A percentile compares a stretch with the other conserved stretches of the same genome.
Conservation (phyloP, 1,140 invertebrate species). For the Drosophila ananassae region DNA sequence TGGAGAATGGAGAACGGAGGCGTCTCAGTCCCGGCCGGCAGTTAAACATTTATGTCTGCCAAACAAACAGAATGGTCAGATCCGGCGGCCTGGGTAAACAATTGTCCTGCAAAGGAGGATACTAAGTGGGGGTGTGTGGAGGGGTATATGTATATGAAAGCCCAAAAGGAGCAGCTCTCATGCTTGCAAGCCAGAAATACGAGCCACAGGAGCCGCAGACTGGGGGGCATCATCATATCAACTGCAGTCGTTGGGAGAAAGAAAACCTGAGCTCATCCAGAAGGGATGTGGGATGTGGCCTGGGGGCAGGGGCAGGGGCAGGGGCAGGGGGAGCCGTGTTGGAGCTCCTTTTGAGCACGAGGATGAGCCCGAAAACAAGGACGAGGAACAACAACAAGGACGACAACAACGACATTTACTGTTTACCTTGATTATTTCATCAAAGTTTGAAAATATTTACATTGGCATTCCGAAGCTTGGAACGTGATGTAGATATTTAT, state of each 20-base stretch:
- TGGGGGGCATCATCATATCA: neutral
- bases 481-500: slow-evolving; percentile 82
- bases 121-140: slow-evolving; percentile 7
- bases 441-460: slow-evolving; percentile 82
- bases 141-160: neutral
- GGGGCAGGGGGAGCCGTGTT: slow-evolving; percentile 4
- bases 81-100: slow-evolving; percentile 42
- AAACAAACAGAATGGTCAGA: slow-evolving; percentile 60
- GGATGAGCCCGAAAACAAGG: slow-evolving; percentile 5
- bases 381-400: slow-evolving; percentile 30
- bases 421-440: slow-evolving; percentile 82
- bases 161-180: slow-evolving; percentile 40
- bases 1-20: neutral
- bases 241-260: neutral
- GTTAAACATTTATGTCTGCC: slow-evolving; percentile 77
- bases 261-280: slow-evolving; percentile 4
- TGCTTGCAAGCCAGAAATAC: slow-evolving; percentile 38
- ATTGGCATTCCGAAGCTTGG: slow-evolving; percentile 78
- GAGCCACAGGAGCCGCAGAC: slow-evolving; percentile 50
- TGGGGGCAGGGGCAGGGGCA: slow-evolving; percentile 3
- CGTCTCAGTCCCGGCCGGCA: slow-evolving; percentile 18
- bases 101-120: slow-evolving; percentile 13
- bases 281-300: neutral
- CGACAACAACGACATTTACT: slow-evolving; percentile 74
- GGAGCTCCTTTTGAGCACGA: neutral